Conservation (phyloP, 2,888 invertebrate species). For the Caenorhabditis virilis region DNA sequence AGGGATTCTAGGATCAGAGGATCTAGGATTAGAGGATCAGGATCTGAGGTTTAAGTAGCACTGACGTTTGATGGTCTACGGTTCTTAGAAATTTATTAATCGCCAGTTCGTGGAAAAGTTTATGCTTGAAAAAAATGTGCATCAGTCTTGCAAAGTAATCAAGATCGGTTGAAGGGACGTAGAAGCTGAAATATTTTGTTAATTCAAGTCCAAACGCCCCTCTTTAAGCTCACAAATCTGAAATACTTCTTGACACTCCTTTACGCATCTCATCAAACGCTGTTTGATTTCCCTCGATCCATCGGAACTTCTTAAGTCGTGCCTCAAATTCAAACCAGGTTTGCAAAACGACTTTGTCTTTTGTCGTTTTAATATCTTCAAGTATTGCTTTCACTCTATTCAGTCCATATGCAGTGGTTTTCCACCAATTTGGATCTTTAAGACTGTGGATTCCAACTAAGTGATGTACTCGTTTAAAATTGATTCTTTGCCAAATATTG, state of each 20-base stretch:
- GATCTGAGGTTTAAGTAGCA: too few species aligned
- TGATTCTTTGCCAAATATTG: slow-evolving; percentile 35
- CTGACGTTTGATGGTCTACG: slow-evolving; percentile 19
- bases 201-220: background rate
- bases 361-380: background rate
- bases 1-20: too few species aligned
- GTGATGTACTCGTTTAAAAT: slow-evolving; percentile 15
- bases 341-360: background rate
- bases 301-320: slow-evolving; percentile 5
- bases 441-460: background rate
- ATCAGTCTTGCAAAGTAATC: slow-evolving; percentile 15
- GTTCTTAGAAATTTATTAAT: slow-evolving; percentile 17
- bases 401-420: background rate
- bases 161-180: background rate
- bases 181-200: slow-evolving; percentile 9
- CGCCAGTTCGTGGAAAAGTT: slow-evolving; percentile 20
- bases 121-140: slow-evolving; percentile 14
- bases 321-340: slow-evolving; percentile 10
- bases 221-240: slow-evolving; percentile 29
- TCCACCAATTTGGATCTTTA: background rate
- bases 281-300: slow-evolving; percentile 5
- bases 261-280: slow-evolving; percentile 2
- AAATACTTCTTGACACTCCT: slow-evolving; percentile 7
- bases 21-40: too few species aligned
- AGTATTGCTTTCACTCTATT: background rate